These are phyloP conservation scores for Furcula furcula DNA, from an alignment of 2,888 invertebrate genomes.

Conservation along the genomic window DNA sequence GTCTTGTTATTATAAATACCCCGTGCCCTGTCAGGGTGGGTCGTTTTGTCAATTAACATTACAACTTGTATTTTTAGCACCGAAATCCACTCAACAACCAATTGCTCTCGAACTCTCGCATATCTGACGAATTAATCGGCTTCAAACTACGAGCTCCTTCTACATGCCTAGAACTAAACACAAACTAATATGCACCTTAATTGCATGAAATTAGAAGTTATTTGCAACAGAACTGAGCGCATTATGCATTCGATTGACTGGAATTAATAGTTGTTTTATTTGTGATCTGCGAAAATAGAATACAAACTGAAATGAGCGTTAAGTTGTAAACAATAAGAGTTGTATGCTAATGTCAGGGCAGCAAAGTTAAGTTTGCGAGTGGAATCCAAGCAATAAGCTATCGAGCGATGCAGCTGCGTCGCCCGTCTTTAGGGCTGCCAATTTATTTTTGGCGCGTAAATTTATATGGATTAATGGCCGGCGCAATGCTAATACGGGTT, in stretches of 20 bases:
- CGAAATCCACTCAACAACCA: conserved; percentile 17
- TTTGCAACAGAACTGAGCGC: neutral
- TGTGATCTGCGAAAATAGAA: conserved; percentile 2
- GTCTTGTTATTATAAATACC: too few relatives aligned
- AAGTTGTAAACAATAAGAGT: conserved; percentile 2
- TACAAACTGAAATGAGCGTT: conserved; percentile 16
- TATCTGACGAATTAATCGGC: conserved; percentile 34
- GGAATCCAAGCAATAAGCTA: conserved; percentile 71
- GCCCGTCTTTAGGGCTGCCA: conserved; percentile 60
- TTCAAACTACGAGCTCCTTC: conserved; percentile 9
- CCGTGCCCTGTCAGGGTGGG: too few relatives aligned
- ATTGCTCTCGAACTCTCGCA: conserved; percentile 29
- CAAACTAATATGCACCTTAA: conserved; percentile 10
- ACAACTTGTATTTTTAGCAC: conserved; percentile 17
- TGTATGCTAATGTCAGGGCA: conserved; percentile 11
- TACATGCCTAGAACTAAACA: conserved; percentile 1
- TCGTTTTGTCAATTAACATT: conserved; percentile 22
- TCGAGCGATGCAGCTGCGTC: conserved; percentile 69
- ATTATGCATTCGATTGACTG: neutral
- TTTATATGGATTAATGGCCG: conserved; percentile 65
- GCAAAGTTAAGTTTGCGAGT: conserved; percentile 39
- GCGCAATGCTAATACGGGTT: conserved; percentile 51
- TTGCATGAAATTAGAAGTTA: conserved; percentile 1
- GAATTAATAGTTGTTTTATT: neutral
- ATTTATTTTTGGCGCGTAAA: conserved; percentile 68